Evolutionary conservation across 2,888 invertebrate genomes (phyloP), one percentile per base, ranked within the genome.

Genomic region (Standfussiana lucernea): DNA sequence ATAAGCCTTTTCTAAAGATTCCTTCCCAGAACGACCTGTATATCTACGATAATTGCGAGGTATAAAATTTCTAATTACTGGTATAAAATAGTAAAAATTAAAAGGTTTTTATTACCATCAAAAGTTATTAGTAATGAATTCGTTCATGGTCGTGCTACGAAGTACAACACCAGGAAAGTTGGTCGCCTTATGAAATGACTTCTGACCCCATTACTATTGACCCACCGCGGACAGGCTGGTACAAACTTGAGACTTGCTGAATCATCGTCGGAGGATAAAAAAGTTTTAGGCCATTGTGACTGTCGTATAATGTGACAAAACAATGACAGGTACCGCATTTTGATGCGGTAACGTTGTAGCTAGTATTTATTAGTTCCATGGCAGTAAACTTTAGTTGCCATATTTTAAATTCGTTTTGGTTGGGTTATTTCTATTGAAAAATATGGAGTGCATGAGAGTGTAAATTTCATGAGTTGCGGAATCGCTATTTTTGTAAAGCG

Each of bases 161-260:
- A n/a, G n/a, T n/a, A n/a, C n/a, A n/a, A n/a, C n/a, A n/a, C 24
- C 83, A 87, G 82, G 88, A 91, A 91, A 91, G 91, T 89, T 87
- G 88, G 88, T 86, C 89, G 84, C 79, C 74, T 80, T 87, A 65
- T 68, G 80, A 75, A 67, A 76, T 89, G 90, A 91, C 88, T 86
- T 91, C 75, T 90, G 89, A 91, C 91, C 92, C 86, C 79, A 72
- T 79, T 62, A 37, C 64, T 79, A 67, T 67, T 80, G 83, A 77
- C 78, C 77, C 45, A 64, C 24, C 72, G 65, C 24, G n/a, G 68
- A 62, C 82, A 45, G 47, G 32, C 40, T 15, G 37, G 35, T 77
- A 72, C 45, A 66, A 72, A 64, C 47, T 74, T 62, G 35, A 78
- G 24, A 80, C 15, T 71, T 80, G 86, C 81, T 72, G 83, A 87